Base-by-base conservation (phyloP, 2,888 invertebrate genomes). In the Pilophorus perplexus region DNA sequence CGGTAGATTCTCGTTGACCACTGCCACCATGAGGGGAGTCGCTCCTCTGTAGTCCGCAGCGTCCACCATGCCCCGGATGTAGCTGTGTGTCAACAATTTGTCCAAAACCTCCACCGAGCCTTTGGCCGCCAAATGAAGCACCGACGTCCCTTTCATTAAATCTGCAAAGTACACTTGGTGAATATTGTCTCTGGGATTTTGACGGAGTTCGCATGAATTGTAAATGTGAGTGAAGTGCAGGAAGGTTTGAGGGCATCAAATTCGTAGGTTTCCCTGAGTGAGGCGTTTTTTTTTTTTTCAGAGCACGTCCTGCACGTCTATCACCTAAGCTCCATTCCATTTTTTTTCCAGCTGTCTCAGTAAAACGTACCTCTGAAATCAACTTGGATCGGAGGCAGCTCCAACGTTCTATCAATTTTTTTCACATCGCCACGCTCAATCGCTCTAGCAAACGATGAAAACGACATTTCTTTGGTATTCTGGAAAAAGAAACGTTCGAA, bases 11-110 rank as follows among this genome's bases (percentile, higher is more conserved):
- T 18, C 12, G n/a, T 57, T 6, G 2, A 3, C n/a, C 1, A 57
- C 40, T 18, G 57, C 57, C 1, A 40, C 57, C 2, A 38, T 57
- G 16, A 57, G 38, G 18, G 57, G 57, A 18, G 57, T 57, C 12
- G 57, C 40, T 57, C 57, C 57, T 23, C 40, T 10, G 14, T 38
- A 37, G 38, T 57, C 57, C 8, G 37, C 2, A 1, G 57, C n/a
- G 33, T 57, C 22, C 2, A 57, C 18, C 37, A 57, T 12, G 14
- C 8, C 23, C 23, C 23, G 20, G 20, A n/a, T 20, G 20, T 16
- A n/a, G 3, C 22, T 10, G 23, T 44, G 44, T 20, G 22, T 44
- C 20, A 44, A n/a, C 1, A 44, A 23, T 23, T 44, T 44, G 44
- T 20, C 44, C 44, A 44, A 23, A 3, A 23, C 8, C 3, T 8